Evolutionary conservation across 2,113 vertebrate genomes (phyloP), one percentile per base, ranked within the genome.

Genomic region (Platycercus adscitus): DNA sequence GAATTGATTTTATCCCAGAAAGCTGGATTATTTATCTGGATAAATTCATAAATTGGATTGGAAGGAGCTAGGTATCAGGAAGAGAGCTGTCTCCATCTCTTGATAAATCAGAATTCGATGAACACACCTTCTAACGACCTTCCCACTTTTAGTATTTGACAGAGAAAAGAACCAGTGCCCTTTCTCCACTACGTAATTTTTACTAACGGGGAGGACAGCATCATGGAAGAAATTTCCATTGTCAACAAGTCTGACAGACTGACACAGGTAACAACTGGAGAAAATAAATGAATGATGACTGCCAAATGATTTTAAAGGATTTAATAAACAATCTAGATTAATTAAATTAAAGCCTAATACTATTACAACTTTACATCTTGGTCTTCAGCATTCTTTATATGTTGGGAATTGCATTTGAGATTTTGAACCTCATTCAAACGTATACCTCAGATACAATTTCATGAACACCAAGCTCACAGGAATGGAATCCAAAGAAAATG

Each of bases 11-110:
- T 69, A 46, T 11, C 7, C n/a, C 7, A 31, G 31, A 81, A 91
- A 41, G 53, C 56, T 44, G 13, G 15, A 63, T 71, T 91, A 41
- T 49, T 86, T 83, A 3, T 56, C 16, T 83, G 61, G 13, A 13
- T 64, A 28, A 46, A 1, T n/a, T 73, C 13, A 7, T 35, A 39
- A 23, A 1, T 17, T 80, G 11, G 4, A 26, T n/a, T 33, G 0
- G 1, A 80, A 83, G 17, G 23, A 73, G 4, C 8, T 63, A 44
- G 10, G 7, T 31, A 46, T 39, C n/a, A 76, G 31, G n/a, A 86
- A 37, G 7, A 25, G 7, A 63, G 9, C 13, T 53, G 6, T 63
- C 5, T 79, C 35, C 7, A 52, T 14, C 1, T 23, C 31, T 56
- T 47, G 20, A 49, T 73, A 68, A 61, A 64, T 37, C 18, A 44